These are phyloP conservation scores for Hafferia zeledoni DNA, from an alignment of 2,797 vertebrate genomes.

Conservation along the genomic window DNA sequence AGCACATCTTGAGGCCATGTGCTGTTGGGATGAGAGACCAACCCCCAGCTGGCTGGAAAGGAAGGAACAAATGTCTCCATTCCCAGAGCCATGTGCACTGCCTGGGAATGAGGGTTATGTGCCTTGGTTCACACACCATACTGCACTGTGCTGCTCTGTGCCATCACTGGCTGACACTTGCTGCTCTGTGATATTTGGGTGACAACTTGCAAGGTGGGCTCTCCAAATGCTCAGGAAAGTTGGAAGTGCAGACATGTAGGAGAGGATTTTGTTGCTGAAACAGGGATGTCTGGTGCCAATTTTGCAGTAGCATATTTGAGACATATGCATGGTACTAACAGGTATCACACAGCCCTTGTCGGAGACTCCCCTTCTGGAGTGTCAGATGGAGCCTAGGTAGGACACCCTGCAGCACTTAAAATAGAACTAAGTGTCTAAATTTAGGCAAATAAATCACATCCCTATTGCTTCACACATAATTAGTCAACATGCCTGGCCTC, in stretches of 20 bases:
- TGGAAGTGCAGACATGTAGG: not conserved
- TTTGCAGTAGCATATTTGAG: not conserved
- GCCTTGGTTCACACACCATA: not conserved
- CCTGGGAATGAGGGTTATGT: not conserved
- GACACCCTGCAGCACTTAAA: not conserved
- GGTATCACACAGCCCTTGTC: not conserved
- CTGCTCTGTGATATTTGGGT: not conserved
- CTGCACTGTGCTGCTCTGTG: not conserved
- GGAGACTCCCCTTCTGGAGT: constrained; percentile 16
- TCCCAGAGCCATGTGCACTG: not conserved
- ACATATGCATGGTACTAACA: not conserved
- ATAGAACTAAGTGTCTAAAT: not conserved
- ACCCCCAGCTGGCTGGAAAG: not conserved
- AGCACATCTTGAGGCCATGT: not conserved
- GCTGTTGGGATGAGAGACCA: not conserved
- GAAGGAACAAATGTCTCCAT: not conserved
- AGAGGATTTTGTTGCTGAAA: constrained; percentile 37
- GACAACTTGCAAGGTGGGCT: not conserved
- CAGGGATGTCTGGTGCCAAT: not conserved
- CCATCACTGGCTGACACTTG: not conserved
- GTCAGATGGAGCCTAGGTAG: constrained; percentile 25
- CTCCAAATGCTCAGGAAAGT: not conserved
- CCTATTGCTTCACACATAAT: not conserved
- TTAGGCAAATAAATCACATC: not conserved
- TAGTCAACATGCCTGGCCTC: not conserved